Base-by-base conservation (phyloP, 2,113 vertebrate genomes). In the Saccopteryx bilineata region DNA sequence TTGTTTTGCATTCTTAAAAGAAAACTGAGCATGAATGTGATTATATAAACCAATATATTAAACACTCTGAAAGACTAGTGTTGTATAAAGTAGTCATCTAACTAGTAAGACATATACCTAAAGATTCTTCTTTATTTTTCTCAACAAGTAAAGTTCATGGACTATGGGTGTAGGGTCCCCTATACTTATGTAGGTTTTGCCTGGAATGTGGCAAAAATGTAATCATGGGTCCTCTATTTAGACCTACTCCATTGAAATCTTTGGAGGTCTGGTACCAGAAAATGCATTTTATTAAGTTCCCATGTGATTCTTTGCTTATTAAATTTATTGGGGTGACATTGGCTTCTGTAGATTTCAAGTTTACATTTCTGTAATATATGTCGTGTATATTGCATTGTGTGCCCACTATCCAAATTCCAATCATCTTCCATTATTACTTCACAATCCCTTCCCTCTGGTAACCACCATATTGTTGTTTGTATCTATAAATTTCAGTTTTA, bases 221-320 rank as follows among this genome's bases (percentile, higher is more conserved):
- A 86, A 61, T 95, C 46, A 87, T 71, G 21, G 58, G 23, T 61
- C 18, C 15, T 93, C 48, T 80, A 56, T 88, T 90, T 89, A 87
- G 23, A 88, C 46, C 21, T 83, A 66, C 7, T 91, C 52, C 65
- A 80, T 95, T 79, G 86, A 95, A 91, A 86, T 75, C 7, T 83
- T 19, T 71, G 72, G 31, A 56, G 65, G 11, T 74, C 72, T 93
- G 66, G 82, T 66, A 90, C 23, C 28, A 76, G 89, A 84, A 50
- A 82, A 78, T 31, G 50, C 26, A 56, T 66, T 94, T 96, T 95
- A 96, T 94, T 91, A 96, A 86, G 15, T 4, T 93, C 50, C 74
- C 39, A 83, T 71, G 46, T 89, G 91, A 88, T 80, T 71, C 10
- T 69, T 69, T 28, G 31, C 52, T 76, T 76, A 3, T 78, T 78